A percentile compares a stretch with the other conserved stretches of the same genome.
These are phyloP conservation scores for Zoanthus sansibaricus DNA, from an alignment of 92 coral and sea anemone species.

Conservation along the genomic window DNA sequence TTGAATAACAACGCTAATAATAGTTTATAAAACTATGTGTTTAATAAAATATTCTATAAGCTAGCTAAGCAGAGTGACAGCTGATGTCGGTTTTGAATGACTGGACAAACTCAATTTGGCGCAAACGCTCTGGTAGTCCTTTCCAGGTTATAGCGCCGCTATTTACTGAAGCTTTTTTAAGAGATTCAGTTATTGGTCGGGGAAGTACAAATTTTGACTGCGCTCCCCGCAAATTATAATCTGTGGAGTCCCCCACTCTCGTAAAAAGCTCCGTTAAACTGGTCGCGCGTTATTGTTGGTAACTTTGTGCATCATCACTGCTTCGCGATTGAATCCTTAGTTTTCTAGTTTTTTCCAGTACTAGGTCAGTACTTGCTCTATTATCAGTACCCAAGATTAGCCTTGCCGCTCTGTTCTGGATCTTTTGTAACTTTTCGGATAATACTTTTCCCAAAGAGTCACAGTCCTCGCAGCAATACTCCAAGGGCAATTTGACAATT, in stretches of 20 bases:
- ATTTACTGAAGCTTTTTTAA: neutral
- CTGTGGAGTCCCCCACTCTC: constrained; percentile 15
- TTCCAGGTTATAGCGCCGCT: constrained; percentile 1
- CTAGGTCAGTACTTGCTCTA: constrained; percentile 22
- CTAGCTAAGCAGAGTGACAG: constrained; percentile 28
- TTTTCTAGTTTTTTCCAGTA: constrained; percentile 13
- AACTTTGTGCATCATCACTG: constrained; percentile 24
- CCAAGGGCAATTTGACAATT: constrained; percentile 19
- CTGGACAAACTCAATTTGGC: constrained; percentile 20
- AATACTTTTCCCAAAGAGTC: constrained; percentile 20
- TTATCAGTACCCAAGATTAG: constrained; percentile 21
- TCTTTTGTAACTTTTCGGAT: constrained; percentile 27
- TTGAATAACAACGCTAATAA: too few relatives aligned
- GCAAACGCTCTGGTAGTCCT: constrained; percentile 22
- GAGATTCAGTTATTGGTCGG: constrained; percentile 8
- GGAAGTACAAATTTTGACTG: constrained; percentile 22
- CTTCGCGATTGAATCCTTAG: constrained; percentile 14
- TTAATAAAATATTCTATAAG: constrained; percentile 18
- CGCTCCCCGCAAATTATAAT: constrained; percentile 6
- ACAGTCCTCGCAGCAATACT: constrained; percentile 33
- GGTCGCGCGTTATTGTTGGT: constrained; percentile 9
- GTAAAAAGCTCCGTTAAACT: constrained; percentile 23
- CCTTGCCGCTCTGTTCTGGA: constrained; percentile 40
- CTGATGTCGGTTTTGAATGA: constrained; percentile 25
- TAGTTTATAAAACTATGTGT: neutral